A percentile compares a stretch with the other conserved stretches of the same genome.
Evolutionary conservation across 2,888 invertebrate species (phyloP).

Genomic region (Spodoptera picta): DNA sequence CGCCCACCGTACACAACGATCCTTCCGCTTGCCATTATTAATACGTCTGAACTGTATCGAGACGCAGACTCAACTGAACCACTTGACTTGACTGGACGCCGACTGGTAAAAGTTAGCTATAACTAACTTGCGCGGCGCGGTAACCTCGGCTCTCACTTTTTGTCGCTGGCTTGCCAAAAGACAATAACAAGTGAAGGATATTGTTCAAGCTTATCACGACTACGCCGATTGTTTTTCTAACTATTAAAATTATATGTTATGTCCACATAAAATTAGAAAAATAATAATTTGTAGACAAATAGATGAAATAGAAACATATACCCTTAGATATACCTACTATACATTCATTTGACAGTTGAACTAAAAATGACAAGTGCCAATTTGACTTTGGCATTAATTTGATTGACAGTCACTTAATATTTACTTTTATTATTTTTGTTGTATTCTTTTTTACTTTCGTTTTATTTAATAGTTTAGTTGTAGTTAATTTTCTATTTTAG

Average conservation of each 20-base stretch:
- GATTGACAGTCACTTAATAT: no score
- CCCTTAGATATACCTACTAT: no score
- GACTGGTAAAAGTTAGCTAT: conserved; percentile 59
- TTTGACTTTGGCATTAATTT: no score
- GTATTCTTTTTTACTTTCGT: no score
- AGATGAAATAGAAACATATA: no score
- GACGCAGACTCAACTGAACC: conserved; percentile 61
- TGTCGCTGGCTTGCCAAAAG: conserved; percentile 59
- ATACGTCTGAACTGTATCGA: conserved; percentile 67
- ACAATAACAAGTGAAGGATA: conserved; percentile 47
- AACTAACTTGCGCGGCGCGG: conserved; percentile 64
- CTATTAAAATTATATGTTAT: no score
- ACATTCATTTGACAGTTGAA: no score
- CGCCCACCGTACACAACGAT: conserved; percentile 98
- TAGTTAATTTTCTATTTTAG: no score
- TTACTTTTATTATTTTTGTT: no score
- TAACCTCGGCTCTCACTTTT: conserved; percentile 82
- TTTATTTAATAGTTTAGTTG: no score
- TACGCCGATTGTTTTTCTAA: neutral
- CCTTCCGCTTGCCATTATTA: conserved; percentile 90
- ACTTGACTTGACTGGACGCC: conserved; percentile 45
- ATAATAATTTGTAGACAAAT: neutral
- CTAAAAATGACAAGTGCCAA: no score
- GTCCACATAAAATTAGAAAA: no score
- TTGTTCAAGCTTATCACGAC: neutral